Evolutionary conservation across 2,797 vertebrate species (phyloP).

Genomic region (Pangasius macronema): DNA sequence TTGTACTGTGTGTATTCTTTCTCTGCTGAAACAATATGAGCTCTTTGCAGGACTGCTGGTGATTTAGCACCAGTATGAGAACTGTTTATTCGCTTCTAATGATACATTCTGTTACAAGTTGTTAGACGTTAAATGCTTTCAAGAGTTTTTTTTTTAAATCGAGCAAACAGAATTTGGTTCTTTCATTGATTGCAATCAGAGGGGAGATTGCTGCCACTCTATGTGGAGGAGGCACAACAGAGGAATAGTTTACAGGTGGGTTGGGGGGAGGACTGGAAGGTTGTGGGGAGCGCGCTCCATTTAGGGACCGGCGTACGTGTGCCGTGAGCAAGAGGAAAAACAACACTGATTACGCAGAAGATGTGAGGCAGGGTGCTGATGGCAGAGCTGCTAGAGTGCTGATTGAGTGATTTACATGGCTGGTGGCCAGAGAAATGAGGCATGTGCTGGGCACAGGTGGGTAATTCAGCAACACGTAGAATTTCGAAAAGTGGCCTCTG

Average conservation of each 20-base stretch:
- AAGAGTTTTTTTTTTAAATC: slow-evolving; percentile 46
- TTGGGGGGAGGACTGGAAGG: not conserved
- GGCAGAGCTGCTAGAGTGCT: slow-evolving; percentile 47
- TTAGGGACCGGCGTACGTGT: slow-evolving; percentile 41
- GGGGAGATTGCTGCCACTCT: slow-evolving; percentile 44
- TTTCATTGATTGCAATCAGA: slow-evolving; percentile 69
- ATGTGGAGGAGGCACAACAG: slow-evolving; percentile 51
- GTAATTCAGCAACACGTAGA: not conserved
- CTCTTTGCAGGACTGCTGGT: slow-evolving; percentile 16
- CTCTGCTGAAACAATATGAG: slow-evolving; percentile 11
- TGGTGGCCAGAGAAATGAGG: slow-evolving; percentile 52
- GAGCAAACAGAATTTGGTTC: slow-evolving; percentile 55
- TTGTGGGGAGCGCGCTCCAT: slow-evolving; percentile 15
- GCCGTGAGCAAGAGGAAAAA: slow-evolving; percentile 45
- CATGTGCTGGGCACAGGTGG: slow-evolving; percentile 54
- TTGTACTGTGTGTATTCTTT: not conserved
- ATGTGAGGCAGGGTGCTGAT: slow-evolving; percentile 53
- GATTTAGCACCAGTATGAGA: slow-evolving; percentile 47
- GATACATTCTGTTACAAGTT: slow-evolving; percentile 57
- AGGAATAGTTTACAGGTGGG: slow-evolving; percentile 44
- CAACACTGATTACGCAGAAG: slow-evolving; percentile 60
- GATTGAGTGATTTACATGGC: slow-evolving; percentile 62
- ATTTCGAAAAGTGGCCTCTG: slow-evolving; percentile 46
- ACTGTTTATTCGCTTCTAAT: slow-evolving; percentile 50
- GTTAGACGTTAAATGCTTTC: slow-evolving; percentile 58